phyloP scores from a whole-genome alignment of 2,888 invertebrate species.

The Cheilosia vernalis region DNA sequence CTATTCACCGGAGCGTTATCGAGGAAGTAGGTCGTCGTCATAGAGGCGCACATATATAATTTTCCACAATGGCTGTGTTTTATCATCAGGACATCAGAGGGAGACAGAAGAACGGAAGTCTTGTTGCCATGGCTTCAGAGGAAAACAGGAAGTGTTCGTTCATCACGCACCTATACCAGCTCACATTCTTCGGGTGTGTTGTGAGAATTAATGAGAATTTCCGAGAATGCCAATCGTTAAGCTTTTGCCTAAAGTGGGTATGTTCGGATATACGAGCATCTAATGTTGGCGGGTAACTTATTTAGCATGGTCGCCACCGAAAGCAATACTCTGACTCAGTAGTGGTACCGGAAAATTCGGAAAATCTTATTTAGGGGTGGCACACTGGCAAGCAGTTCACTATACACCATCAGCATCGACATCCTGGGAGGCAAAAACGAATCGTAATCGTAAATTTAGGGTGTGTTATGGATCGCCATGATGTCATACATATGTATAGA shows the following conservation, averaged over 20 bases:
- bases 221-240: conserved; percentile 9
- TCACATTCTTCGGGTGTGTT: conserved; percentile 6
- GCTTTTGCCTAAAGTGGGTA: conserved; percentile 28
- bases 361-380: conserved; percentile 45
- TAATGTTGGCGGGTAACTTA: conserved; percentile 31
- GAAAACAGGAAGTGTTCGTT: conserved; percentile 60
- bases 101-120: conserved; percentile 50
- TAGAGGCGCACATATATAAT: conserved; percentile 53
- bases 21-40: conserved; percentile 69
- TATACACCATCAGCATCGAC: conserved; percentile 14
- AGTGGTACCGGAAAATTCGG: conserved; percentile 27
- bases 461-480: conserved; percentile 37
- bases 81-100: conserved; percentile 14
- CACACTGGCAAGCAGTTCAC: conserved; percentile 1
- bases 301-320: conserved; percentile 31
- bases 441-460: conserved; percentile 7
- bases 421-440: too few species aligned
- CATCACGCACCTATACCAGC: neutral
- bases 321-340: conserved; percentile 29
- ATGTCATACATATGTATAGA: conserved; percentile 20
- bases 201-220: neutral
- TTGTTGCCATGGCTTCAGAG: conserved; percentile 64
- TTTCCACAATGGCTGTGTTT: conserved; percentile 37
- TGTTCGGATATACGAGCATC: too few species aligned
- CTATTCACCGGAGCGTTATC: conserved; percentile 60